Conservation (phyloP, 2,113 vertebrate genomes). For the Puntigrus tetrazona region DNA sequence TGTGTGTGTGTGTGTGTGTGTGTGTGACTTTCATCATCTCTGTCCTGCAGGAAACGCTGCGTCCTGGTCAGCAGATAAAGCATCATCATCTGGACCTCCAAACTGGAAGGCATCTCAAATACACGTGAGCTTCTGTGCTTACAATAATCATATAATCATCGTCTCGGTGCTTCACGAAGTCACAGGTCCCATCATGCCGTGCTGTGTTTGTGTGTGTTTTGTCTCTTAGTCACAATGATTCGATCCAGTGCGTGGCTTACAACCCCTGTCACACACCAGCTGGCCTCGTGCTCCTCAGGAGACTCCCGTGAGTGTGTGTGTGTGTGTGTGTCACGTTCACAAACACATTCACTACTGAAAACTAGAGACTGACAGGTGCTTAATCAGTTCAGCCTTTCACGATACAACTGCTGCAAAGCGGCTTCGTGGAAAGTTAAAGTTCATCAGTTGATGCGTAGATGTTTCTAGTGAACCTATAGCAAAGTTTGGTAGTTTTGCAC, state of each 20-base stretch:
- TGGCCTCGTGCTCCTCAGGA: conserved; percentile 95
- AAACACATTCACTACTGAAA: too few species aligned
- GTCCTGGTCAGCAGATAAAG: conserved; percentile 97
- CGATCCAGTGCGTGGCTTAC: conserved; percentile 95
- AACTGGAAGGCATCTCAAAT: conserved; percentile 98
- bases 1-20: too few species aligned
- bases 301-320: conserved; percentile 87
- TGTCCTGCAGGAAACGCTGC: conserved; percentile 87
- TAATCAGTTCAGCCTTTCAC: too few species aligned
- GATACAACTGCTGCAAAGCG: too few species aligned
- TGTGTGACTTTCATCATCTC: not conserved
- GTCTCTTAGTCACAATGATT: conserved; percentile 88
- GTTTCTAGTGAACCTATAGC: too few species aligned
- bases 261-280: conserved; percentile 95
- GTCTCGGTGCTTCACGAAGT: not conserved
- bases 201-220: conserved; percentile 28
- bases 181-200: not conserved
- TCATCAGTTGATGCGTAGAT: too few species aligned
- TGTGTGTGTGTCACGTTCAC: not conserved
- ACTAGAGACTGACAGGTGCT: too few species aligned
- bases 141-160: not conserved
- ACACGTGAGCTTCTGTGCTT: conserved; percentile 82
- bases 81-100: conserved; percentile 98
- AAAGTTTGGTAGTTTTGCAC: too few species aligned
- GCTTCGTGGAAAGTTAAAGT: too few species aligned